Evolutionary conservation across 2,113 vertebrate genomes (phyloP), one percentile per base, ranked within the genome.

Genomic region (Seriola quinqueradiata): DNA sequence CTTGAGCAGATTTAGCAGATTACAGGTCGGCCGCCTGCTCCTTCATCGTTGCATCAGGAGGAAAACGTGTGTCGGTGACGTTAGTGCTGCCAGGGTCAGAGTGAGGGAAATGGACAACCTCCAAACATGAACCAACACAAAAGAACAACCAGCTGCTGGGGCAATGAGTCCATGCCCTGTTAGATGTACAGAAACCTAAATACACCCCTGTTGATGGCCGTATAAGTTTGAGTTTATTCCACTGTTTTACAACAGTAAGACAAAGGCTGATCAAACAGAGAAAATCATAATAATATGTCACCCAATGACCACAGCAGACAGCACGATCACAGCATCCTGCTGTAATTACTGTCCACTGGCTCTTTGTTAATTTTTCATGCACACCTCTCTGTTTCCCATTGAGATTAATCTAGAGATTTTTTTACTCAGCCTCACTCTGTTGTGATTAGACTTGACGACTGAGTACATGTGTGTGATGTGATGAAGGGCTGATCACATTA

Each of bases 1-100:
- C 86, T 83, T 90, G 82, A 91, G 89, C 73, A 60, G 78, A 77
- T 93, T 93, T 87, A 89, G 40, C 50, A 87, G 93, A 91, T 95
- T 94, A 94, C 55, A 21, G 38, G 54, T 77, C 17, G 50, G 38
- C 75, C 28, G 52, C 72, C 82, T 60, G 81, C 75, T 66, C 70
- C 34, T 74, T 87, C 66, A n/a, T 25, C 61, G n/a, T 86, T 82
- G 83, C 74, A 80, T 91, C 84, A 85, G 75, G 52, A 68, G 58
- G 44, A 42, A 92, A 94, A 88, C 46, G 71, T 84, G 80, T 75
- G 48, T 63, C 16, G 52, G 50, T 88, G 82, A 89, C 44, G 57
- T 82, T 42, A 66, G 66, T 1, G 34, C 1, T 1, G 0, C 25
- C 10, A 4, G 28, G 52, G 52, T 32, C 28, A 17, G 34, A 63